A percentile compares a stretch with the other conserved stretches of the same genome.
These are phyloP conservation scores for Xenopus laevis DNA, from an alignment of 2,113 vertebrate species.

Conservation along the genomic window DNA sequence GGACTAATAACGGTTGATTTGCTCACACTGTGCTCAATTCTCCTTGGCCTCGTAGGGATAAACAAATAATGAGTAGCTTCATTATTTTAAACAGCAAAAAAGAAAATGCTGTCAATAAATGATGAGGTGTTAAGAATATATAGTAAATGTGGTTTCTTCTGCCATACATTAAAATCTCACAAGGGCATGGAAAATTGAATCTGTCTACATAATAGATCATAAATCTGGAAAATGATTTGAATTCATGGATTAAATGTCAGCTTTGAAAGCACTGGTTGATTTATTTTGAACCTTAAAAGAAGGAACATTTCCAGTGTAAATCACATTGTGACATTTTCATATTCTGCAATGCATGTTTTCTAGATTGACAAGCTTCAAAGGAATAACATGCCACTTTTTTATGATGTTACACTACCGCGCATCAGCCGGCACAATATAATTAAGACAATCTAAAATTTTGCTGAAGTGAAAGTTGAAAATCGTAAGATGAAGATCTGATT, in stretches of 20 bases:
- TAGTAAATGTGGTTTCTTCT: conserved; percentile 56
- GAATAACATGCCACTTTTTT: conserved; percentile 44
- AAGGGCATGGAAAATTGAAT: conserved; percentile 63
- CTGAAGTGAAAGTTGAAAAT: conserved; percentile 19
- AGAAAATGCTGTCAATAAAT: conserved; percentile 60
- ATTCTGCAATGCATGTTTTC: conserved; percentile 54
- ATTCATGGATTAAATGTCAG: conserved; percentile 67
- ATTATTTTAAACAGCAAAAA: conserved; percentile 41
- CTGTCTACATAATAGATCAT: conserved; percentile 66
- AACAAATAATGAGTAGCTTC: conserved; percentile 47
- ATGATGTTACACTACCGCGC: conserved; percentile 36
- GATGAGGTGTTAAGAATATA: conserved; percentile 52
- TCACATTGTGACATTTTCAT: conserved; percentile 64
- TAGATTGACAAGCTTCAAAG: conserved; percentile 54
- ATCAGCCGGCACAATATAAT: conserved; percentile 39
- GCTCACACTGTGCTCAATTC: background rate
- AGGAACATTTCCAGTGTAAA: conserved; percentile 59
- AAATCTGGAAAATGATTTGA: conserved; percentile 67
- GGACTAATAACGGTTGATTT: background rate
- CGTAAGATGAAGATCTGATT: conserved; percentile 6
- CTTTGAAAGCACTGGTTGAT: conserved; percentile 64
- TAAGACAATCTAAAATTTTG: conserved; percentile 30
- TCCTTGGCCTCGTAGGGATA: conserved; percentile 46
- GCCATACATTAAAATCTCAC: conserved; percentile 55
- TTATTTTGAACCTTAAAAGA: conserved; percentile 62